Conservation (phyloP, 2,888 invertebrate species). For the Chalcis sispes region DNA sequence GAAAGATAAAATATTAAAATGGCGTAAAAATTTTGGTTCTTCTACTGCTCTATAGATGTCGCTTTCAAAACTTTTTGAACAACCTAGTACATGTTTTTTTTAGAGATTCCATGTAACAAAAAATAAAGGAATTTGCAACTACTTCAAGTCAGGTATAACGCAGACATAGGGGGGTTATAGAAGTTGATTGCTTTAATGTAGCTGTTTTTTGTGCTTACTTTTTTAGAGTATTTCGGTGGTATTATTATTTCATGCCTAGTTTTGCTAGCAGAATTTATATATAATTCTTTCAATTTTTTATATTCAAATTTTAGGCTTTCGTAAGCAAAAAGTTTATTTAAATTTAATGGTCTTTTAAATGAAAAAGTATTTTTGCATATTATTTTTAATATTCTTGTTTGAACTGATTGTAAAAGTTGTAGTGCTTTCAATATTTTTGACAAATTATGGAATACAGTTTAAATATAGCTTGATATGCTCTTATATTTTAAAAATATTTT, state of each 20-base stretch:
- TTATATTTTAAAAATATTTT: too few species aligned
- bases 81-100: too few species aligned
- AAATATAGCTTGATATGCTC: too few species aligned
- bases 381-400: constrained; percentile 1
- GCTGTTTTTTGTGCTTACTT: background rate
- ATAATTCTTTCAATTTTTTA: background rate
- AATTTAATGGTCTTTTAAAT: background rate
- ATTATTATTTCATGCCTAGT: background rate
- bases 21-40: too few species aligned
- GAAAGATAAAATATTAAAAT: too few species aligned
- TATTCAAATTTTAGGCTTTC: background rate
- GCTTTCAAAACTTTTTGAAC: too few species aligned
- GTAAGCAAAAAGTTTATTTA: background rate
- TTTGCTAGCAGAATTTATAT: background rate
- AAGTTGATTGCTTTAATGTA: background rate
- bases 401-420: background rate
- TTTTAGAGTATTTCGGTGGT: background rate
- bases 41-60: too few species aligned
- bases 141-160: too few species aligned
- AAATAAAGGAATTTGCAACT: too few species aligned
- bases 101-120: too few species aligned
- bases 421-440: background rate
- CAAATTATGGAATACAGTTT: too few species aligned
- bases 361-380: background rate
- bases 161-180: too few species aligned